Percentiles rank a stretch among this genome's conserved stretches.
These are phyloP conservation scores for Zaprionus davidi DNA, from an alignment of 1,140 invertebrate species.

Conservation along the genomic window DNA sequence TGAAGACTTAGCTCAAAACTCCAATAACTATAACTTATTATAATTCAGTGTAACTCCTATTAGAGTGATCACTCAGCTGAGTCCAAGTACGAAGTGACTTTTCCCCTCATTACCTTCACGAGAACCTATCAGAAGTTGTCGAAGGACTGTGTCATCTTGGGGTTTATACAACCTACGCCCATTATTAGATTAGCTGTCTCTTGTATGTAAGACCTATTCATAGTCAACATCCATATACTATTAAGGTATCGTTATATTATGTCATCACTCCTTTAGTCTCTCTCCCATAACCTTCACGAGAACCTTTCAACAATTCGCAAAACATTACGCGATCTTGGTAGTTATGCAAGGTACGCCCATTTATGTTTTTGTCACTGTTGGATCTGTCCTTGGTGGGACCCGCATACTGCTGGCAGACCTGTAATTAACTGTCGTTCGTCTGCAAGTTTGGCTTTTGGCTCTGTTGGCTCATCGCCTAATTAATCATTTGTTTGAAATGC, in stretches of 20 bases:
- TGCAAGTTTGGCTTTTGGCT: constrained; percentile 23
- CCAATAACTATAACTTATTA: no score
- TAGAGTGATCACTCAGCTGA: no score
- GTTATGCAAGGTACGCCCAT: not conserved
- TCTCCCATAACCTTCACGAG: not conserved
- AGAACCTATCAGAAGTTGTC: no score
- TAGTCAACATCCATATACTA: no score
- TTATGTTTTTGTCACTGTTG: constrained; percentile 9
- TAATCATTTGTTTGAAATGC: constrained; percentile 62
- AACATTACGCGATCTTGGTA: not conserved
- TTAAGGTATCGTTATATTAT: not conserved
- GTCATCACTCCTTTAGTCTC: not conserved
- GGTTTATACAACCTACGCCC: no score
- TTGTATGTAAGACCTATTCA: not conserved
- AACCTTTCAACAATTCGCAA: not conserved
- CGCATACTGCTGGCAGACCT: constrained; percentile 29
- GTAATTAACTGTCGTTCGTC: constrained; percentile 58
- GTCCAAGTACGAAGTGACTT: no score
- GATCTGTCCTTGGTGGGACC: constrained; percentile 47
- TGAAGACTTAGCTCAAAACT: no score
- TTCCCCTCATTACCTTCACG: no score
- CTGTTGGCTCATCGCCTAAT: constrained; percentile 64
- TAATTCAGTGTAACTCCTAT: no score
- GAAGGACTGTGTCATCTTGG: no score
- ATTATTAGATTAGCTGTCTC: no score